Evolutionary conservation across 2,113 vertebrate genomes (phyloP).

Genomic region (Chroicocephalus ridibundus): DNA sequence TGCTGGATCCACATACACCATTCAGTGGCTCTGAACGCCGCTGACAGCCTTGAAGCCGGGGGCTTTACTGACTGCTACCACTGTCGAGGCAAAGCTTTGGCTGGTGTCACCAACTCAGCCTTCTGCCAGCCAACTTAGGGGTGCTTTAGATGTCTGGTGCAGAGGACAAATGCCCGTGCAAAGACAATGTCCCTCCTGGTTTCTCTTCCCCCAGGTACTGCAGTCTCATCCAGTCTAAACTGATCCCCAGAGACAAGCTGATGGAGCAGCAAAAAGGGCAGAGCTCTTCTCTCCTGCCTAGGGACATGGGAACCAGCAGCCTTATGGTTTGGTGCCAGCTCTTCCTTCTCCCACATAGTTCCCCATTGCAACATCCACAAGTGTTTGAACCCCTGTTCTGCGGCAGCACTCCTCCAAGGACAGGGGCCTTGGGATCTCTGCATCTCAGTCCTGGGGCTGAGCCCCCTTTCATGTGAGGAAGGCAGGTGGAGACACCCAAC

Average conservation of each 20-base stretch:
- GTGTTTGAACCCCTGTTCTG: neutral
- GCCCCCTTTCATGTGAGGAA: neutral
- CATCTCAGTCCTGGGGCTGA: rapidly evolving
- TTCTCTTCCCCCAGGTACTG: neutral
- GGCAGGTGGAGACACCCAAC: neutral
- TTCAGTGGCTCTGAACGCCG: neutral
- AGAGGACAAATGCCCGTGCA: neutral
- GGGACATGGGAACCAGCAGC: neutral
- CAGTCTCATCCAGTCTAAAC: neutral
- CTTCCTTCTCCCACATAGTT: neutral
- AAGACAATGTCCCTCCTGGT: rapidly evolving
- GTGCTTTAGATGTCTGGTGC: neutral
- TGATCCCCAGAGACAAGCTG: neutral
- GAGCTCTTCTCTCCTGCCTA: neutral
- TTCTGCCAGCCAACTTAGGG: neutral
- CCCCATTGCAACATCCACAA: neutral
- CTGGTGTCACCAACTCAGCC: neutral
- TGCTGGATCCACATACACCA: neutral
- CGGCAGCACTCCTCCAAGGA: neutral
- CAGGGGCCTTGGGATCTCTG: neutral
- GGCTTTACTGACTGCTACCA: neutral
- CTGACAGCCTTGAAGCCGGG: neutral
- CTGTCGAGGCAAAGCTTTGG: neutral
- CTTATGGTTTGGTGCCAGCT: neutral
- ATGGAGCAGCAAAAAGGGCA: neutral